phyloP scores from a whole-genome alignment of 2,113 vertebrate species.

The Salvelinus alpinus region DNA sequence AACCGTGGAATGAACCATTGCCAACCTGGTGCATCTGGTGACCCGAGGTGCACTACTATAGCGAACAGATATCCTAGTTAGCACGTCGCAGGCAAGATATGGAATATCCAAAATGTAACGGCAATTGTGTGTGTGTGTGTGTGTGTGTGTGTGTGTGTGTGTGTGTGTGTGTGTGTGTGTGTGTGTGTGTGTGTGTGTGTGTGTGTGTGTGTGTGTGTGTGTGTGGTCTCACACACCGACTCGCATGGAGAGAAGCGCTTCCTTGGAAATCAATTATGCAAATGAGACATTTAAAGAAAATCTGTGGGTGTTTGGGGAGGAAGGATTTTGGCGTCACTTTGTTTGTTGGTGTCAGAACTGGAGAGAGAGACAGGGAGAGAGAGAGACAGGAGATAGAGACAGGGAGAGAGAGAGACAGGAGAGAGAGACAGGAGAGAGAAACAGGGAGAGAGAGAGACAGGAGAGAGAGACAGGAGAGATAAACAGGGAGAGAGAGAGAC shows the following conservation, averaged over 20 bases:
- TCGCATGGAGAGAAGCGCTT: slow-evolving; percentile 55
- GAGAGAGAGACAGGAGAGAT: slow-evolving; percentile 6
- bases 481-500: no score
- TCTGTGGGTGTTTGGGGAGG: slow-evolving; percentile 54
- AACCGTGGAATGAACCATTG: background rate
- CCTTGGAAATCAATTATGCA: slow-evolving; percentile 72
- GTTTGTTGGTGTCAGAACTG: background rate
- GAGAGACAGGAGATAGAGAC: slow-evolving; percentile 17
- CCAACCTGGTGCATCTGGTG: background rate
- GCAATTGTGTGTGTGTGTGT: background rate
- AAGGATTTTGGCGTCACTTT: slow-evolving; percentile 21
- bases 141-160: slow-evolving; percentile 7
- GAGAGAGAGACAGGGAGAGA: slow-evolving; percentile 18
- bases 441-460: background rate
- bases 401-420: slow-evolving; percentile 16
- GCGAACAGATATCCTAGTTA: no score
- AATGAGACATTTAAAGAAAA: slow-evolving; percentile 66
- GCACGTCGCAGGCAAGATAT: no score
- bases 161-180: slow-evolving; percentile 3
- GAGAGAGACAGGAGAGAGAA: slow-evolving; percentile 11
- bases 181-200: background rate
- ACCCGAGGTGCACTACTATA: background rate
- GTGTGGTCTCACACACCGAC: slow-evolving; percentile 40
- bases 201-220: slow-evolving; percentile 2
- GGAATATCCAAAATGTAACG: background rate